Base-by-base conservation (phyloP, 2,888 invertebrate species). In the Melanostoma mellinum region DNA sequence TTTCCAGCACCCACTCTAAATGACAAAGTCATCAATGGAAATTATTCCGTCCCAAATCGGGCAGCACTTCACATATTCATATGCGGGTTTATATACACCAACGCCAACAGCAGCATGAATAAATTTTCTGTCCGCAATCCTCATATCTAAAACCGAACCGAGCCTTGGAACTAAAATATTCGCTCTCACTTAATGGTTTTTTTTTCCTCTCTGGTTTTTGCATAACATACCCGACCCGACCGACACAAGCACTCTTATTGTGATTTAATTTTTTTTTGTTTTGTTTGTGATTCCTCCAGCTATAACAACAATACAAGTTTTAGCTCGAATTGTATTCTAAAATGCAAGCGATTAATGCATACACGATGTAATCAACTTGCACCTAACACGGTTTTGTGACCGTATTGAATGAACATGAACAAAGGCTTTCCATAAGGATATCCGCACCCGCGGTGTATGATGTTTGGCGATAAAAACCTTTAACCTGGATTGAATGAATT, bases 1-100 rank as follows among this genome's bases (percentile, higher is more conserved):
- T 50, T 6, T 20, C 63, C 52, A 44, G 58, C 69, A 56, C 38
- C 56, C 73, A 78, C 63, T 78, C 58, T 53, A 60, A 69, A 44
- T 65, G 69, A 74, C 73, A 78, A 63, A 69, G 30, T 68, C 73
- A 78, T 84, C 65, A 63, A 74, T 84, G 77, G 68, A 77, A 77
- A 77, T 82, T 77, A 82, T 74, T 68, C 69, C 30, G 69, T 78
- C 82, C 82, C 78, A 84, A 78, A 71, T 84, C 74, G 65, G 40
- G 44, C 44, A 60, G 36, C 55, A 42, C 35, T 42, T 20, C 10
- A 33, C n/a, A 44, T 40, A 20, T n/a, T 0, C 5, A 32, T 8
- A 35, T 30, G n/a, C n/a, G 4, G 52, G 35, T 52, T n/a, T 33
- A 35, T n/a, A 46, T 42, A 6, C 1, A 42, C 6, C 8, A 8